phyloP scores from a whole-genome alignment of 2,888 invertebrate genomes.

The Willowsia nigromaculata region DNA sequence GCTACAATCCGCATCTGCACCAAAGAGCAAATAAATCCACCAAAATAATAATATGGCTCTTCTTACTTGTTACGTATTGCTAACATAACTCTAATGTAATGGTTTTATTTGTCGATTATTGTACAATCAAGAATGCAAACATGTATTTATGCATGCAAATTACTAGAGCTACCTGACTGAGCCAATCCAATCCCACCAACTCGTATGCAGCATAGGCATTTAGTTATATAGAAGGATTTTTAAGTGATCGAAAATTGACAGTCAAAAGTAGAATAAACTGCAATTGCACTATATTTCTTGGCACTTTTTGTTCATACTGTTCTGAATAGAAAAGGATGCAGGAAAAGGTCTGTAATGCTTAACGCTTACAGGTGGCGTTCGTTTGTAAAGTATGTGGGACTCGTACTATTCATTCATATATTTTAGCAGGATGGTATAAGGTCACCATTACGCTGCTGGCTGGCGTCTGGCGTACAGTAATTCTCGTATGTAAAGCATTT shows the following conservation, averaged over 20 bases:
- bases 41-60: neutral
- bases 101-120: constrained; percentile 15
- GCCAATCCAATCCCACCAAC: neutral
- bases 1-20: neutral
- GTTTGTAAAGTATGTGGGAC: constrained; percentile 18
- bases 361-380: neutral
- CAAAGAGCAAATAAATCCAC: neutral
- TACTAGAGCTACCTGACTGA: neutral
- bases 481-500: neutral
- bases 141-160: constrained; percentile 25
- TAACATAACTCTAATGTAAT: neutral
- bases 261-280: constrained; percentile 33
- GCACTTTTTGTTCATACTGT: neutral
- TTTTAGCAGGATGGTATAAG: constrained; percentile 17
- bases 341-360: neutral
- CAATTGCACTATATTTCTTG: neutral
- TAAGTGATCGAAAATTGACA: constrained; percentile 17
- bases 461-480: neutral
- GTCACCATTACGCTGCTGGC: constrained; percentile 10
- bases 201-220: no score
- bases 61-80: neutral
- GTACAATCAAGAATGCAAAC: constrained; percentile 13
- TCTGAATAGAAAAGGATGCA: neutral
- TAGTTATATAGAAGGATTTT: no score
- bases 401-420: constrained; percentile 9